A percentile compares a stretch with the other conserved stretches of the same genome.
Conservation (phyloP, 2,888 invertebrate genomes). For the Eristalis pertinax region DNA sequence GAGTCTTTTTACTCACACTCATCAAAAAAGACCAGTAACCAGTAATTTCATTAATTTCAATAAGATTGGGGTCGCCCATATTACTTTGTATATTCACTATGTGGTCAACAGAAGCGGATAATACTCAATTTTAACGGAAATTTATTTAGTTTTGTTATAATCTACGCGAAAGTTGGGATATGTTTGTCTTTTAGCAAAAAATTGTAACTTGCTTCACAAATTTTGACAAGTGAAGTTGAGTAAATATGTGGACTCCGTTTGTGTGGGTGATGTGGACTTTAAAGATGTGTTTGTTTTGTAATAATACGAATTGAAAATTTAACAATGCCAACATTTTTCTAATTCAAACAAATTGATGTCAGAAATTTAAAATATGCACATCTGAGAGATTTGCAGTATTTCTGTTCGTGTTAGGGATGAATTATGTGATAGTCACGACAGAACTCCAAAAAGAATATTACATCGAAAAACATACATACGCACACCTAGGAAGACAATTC, state of each 20-base stretch:
- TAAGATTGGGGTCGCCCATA: conserved; percentile 84
- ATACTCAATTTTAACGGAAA: neutral
- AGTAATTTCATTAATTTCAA: conserved; percentile 87
- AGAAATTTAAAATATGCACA: too few species aligned
- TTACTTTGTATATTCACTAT: neutral
- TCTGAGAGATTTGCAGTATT: too few species aligned
- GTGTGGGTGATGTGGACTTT: neutral
- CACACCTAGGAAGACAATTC: neutral
- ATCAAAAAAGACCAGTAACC: conserved; percentile 90
- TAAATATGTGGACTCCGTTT: conserved; percentile 8
- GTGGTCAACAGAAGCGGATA: neutral
- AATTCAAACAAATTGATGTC: too few species aligned
- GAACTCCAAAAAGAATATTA: neutral
- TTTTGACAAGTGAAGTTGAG: conserved; percentile 33
- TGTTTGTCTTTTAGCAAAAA: conserved; percentile 21
- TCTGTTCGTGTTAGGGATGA: too few species aligned
- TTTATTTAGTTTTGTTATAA: neutral
- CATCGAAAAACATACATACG: neutral
- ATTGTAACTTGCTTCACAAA: neutral
- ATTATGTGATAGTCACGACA: neutral
- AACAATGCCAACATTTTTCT: too few species aligned
- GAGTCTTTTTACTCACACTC: conserved; percentile 84
- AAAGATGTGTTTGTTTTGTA: neutral
- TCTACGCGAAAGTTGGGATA: neutral
- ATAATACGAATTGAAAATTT: too few species aligned